Percentiles rank a stretch among this genome's conserved stretches.
Evolutionary conservation across 1,140 invertebrate species (phyloP).

Genomic region (Psix sp.): DNA sequence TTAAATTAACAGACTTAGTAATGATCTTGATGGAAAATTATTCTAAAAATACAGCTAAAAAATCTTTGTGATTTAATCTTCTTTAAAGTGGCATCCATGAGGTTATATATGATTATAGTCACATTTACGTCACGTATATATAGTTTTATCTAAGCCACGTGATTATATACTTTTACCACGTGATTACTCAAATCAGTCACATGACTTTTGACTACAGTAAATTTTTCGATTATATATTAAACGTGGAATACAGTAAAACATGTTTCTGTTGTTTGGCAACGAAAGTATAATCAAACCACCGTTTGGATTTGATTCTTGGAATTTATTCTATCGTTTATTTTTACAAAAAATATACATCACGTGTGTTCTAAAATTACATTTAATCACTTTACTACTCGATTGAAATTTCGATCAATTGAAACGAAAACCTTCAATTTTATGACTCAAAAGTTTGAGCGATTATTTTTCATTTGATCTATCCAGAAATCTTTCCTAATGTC

Average conservation of each 20-base stretch:
- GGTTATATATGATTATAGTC: too few relatives aligned
- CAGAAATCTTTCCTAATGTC: too few relatives aligned
- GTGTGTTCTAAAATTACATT: too few relatives aligned
- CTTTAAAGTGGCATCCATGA: not conserved
- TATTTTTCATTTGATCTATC: too few relatives aligned
- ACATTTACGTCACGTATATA: not conserved
- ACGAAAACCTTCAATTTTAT: too few relatives aligned
- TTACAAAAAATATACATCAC: too few relatives aligned
- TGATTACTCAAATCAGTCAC: constrained; percentile 13
- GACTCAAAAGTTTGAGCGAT: too few relatives aligned
- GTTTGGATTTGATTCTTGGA: not conserved
- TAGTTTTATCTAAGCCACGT: constrained; percentile 5
- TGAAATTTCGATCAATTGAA: too few relatives aligned
- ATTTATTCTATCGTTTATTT: too few relatives aligned
- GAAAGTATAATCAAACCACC: not conserved
- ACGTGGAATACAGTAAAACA: constrained; percentile 23
- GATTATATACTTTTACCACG: constrained; percentile 3
- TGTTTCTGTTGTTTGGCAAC: constrained; percentile 3
- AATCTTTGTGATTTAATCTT: constrained; percentile 7
- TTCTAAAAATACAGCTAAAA: not conserved
- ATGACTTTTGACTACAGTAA: constrained; percentile 1
- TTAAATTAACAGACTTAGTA: not conserved
- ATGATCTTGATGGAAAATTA: not conserved
- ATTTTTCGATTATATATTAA: constrained; percentile 31
- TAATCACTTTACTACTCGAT: too few relatives aligned